phyloP scores from a whole-genome alignment of 2,888 invertebrate species.

The Eudasyphora cyanicolor region DNA sequence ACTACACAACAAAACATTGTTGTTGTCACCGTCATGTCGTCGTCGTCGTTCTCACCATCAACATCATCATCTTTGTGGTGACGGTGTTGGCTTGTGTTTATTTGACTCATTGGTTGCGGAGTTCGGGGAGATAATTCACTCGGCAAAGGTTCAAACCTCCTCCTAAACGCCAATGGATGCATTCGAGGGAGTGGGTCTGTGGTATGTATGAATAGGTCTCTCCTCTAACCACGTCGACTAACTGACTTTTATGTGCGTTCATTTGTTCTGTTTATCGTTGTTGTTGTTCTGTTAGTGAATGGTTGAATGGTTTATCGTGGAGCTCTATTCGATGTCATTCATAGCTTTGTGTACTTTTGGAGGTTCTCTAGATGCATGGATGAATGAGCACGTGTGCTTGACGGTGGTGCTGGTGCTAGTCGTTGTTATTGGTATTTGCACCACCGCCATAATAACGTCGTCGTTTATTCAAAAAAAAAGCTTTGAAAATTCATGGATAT shows the following conservation, averaged over 20 bases:
- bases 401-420: background rate
- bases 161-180: background rate
- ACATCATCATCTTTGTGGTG: background rate
- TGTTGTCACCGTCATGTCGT: background rate
- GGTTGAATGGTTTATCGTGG: constrained; percentile 20
- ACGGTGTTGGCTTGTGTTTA: background rate
- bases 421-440: background rate
- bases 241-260: constrained; percentile 8
- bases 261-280: constrained; percentile 19
- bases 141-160: constrained; percentile 17
- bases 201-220: background rate
- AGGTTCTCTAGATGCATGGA: background rate
- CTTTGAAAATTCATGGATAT: constrained; percentile 51
- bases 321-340: background rate
- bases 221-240: background rate
- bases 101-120: background rate
- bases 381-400: constrained; percentile 3
- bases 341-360: background rate
- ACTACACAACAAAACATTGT: constrained; percentile 15
- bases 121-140: background rate
- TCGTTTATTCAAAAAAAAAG: constrained; percentile 7
- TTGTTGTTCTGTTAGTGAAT: constrained; percentile 16
- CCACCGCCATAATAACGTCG: background rate
- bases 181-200: background rate
- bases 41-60: background rate